phyloP scores from a whole-genome alignment of 2,888 invertebrate genomes.

The Synanthedon formicaeformis region DNA sequence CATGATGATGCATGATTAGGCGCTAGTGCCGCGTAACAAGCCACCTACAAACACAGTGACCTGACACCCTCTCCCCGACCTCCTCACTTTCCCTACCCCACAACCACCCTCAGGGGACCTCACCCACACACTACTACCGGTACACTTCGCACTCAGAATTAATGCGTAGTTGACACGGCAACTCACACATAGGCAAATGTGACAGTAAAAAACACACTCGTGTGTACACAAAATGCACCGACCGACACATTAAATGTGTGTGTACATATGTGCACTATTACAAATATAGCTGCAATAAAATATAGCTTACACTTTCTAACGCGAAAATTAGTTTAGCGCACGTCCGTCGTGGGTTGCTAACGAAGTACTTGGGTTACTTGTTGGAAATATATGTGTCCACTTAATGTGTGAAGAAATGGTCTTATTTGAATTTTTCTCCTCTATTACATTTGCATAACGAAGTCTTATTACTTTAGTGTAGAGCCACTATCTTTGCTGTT shows the following conservation, averaged over 20 bases:
- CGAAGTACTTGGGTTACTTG: not conserved
- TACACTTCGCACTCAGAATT: not conserved
- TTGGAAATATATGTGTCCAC: no score
- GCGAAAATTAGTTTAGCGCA: not conserved
- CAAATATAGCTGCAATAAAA: not conserved
- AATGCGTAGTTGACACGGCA: not conserved
- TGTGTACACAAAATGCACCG: not conserved
- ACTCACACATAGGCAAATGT: not conserved
- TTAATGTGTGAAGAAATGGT: no score
- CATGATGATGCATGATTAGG: slow-evolving; percentile 38
- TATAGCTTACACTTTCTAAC: not conserved
- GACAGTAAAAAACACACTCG: not conserved
- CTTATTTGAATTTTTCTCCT: no score
- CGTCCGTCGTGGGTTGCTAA: not conserved
- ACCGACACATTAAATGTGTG: not conserved
- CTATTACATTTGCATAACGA: no score
- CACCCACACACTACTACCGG: slow-evolving; percentile 13
- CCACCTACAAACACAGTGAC: slow-evolving; percentile 60
- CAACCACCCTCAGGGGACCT: not conserved
- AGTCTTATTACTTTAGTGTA: no score
- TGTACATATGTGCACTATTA: not conserved
- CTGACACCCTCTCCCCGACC: slow-evolving; percentile 30
- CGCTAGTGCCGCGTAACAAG: slow-evolving; percentile 27
- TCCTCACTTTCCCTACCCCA: slow-evolving; percentile 15
- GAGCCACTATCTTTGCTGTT: no score